These are phyloP conservation scores for Podiceps cristatus DNA, from an alignment of 2,113 vertebrate genomes.

Conservation along the genomic window DNA sequence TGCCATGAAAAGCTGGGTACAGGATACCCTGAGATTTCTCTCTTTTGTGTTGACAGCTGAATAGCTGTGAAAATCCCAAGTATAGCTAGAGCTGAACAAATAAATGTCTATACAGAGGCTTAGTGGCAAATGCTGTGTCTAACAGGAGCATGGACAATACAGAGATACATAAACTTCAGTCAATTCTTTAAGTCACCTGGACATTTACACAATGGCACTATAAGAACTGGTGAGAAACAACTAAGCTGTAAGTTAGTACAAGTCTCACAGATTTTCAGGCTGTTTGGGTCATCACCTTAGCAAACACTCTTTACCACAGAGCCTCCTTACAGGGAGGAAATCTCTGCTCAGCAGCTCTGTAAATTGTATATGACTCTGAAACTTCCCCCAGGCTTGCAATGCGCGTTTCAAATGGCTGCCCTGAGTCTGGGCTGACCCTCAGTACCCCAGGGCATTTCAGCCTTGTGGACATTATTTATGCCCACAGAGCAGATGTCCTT, in stretches of 20 bases:
- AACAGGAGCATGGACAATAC: background rate
- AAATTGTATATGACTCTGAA: fast-evolving
- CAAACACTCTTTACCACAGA: background rate
- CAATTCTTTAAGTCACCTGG: background rate
- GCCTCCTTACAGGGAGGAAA: background rate
- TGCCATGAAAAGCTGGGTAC: background rate
- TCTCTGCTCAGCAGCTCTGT: background rate
- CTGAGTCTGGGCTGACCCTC: background rate
- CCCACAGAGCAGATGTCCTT: background rate
- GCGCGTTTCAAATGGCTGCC: background rate
- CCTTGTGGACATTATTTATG: background rate
- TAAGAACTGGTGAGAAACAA: background rate
- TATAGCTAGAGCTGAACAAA: background rate
- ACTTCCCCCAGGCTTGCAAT: background rate
- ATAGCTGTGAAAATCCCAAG: background rate
- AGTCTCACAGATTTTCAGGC: background rate
- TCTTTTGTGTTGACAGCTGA: background rate
- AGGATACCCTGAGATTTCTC: background rate
- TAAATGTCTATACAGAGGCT: background rate
- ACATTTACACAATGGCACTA: background rate
- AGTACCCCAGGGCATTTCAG: background rate
- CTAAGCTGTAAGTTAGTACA: background rate
- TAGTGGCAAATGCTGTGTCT: background rate
- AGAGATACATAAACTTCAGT: background rate
- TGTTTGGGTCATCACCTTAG: background rate